Evolutionary conservation across 2,797 vertebrate genomes (phyloP).

Genomic region (Megaceryle alcyon): DNA sequence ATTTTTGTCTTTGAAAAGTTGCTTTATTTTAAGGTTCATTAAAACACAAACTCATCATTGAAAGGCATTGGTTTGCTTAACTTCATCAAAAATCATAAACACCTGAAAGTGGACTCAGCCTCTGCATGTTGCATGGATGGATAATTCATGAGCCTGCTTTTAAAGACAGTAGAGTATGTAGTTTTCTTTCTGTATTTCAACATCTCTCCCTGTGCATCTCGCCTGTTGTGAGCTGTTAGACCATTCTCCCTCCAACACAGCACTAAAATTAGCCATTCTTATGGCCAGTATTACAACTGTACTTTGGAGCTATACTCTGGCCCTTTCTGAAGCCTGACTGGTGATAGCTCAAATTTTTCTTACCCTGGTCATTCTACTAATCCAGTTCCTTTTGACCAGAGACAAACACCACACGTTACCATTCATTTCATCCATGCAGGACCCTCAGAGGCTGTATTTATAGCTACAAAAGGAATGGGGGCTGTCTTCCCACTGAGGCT

Average conservation of each 20-base stretch:
- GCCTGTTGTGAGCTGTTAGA: not conserved
- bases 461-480: not conserved
- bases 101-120: fast-evolving
- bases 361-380: not conserved
- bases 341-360: not conserved
- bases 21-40: not conserved
- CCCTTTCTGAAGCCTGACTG: not conserved
- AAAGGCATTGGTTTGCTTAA: not conserved
- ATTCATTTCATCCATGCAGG: not conserved
- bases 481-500: conserved; percentile 19
- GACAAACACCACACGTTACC: not conserved
- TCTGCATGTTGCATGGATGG: not conserved
- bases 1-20: not conserved
- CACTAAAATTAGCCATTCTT: not conserved
- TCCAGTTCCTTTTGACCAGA: not conserved
- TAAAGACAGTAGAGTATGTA: not conserved
- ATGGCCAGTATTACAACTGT: not conserved
- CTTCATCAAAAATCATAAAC: not conserved
- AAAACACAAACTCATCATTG: not conserved
- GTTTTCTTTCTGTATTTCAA: not conserved
- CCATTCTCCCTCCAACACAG: not conserved
- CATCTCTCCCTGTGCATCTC: not conserved
- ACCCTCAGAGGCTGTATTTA: not conserved
- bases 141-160: not conserved
- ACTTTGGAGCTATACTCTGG: not conserved